phyloP scores from a whole-genome alignment of 1,140 invertebrate genomes.

The Periplaneta americana region DNA sequence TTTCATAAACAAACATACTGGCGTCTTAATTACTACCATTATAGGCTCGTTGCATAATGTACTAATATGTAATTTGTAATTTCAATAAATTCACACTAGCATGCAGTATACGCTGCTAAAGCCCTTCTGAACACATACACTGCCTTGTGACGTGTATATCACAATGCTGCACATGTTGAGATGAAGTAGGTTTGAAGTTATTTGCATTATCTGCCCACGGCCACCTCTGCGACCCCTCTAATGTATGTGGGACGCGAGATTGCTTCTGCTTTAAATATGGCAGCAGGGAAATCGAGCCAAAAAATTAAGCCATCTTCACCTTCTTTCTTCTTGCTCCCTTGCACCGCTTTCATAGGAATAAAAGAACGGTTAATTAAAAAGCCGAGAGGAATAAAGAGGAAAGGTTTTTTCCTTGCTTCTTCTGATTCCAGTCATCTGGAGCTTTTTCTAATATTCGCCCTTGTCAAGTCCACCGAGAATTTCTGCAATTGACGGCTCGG shows the following conservation, averaged over 20 bases:
- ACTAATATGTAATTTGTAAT: too few species aligned
- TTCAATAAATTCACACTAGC: too few species aligned
- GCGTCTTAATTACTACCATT: too few species aligned
- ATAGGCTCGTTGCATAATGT: too few species aligned
- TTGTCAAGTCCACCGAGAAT: constrained; percentile 14
- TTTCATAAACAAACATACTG: too few species aligned
- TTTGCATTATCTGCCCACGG: background rate
- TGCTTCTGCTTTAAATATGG: background rate
- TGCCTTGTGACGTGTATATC: too few species aligned
- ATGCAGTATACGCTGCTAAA: too few species aligned
- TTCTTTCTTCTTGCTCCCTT: background rate
- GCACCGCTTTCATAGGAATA: background rate
- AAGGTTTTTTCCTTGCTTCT: background rate
- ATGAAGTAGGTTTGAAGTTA: too few species aligned
- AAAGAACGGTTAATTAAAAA: background rate
- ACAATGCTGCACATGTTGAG: too few species aligned
- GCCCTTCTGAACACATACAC: too few species aligned
- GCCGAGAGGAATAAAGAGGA: background rate
- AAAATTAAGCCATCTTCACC: background rate
- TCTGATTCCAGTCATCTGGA: background rate
- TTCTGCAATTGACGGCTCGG: constrained; percentile 17
- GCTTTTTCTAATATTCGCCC: constrained; percentile 13
- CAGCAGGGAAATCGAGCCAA: background rate
- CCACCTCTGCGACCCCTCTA: background rate
- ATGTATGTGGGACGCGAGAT: background rate